Base-by-base conservation (phyloP, 2,113 vertebrate species). In the Brachirus orientalis region DNA sequence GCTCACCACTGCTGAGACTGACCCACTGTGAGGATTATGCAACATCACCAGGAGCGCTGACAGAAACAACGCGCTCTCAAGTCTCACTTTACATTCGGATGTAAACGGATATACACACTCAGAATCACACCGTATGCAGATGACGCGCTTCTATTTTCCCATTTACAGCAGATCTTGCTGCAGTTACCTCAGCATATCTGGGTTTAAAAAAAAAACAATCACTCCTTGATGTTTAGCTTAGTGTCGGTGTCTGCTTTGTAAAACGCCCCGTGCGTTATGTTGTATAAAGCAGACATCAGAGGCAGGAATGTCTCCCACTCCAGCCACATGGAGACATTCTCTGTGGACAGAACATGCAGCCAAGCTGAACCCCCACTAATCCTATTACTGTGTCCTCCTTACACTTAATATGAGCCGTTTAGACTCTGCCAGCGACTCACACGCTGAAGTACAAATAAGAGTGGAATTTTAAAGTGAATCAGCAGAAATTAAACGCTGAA, bases 361-460 rank as follows among this genome's bases (percentile, higher is more conserved):
- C 86, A 82, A 91, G 88, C 84, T 91, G 89, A 93, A 94, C 80
- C 87, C 69, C 77, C 82, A 20, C 77, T 93, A 93, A 96, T 94
- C 93, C 89, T 91, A 93, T 92, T 92, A 93, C 83, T 43, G 54
- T 88, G 88, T 62, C 87, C 88, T 86, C 87, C 88, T 86, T 75
- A 63, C 90, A 89, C 88, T 89, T 91, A 88, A 86, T 76, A 79
- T 87, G 85, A 92, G 77, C 88, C 89, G 72, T 70, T 91, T 88
- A 89, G 85, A 67, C 88, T 76, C 84, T 77, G 79, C 88, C 77
- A 85, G 83, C 88, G 85, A 89, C 72, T 87, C 71, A 82, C 82
- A 54, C 48, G 37, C 82, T 77, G 53, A 70, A 48, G 83, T 20
- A 40, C 40, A 88, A 80, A 81, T 76, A 80, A 79, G 16, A 44